These are phyloP conservation scores for Drosophila lacicola DNA, from an alignment of 2,888 invertebrate genomes.

Conservation along the genomic window DNA sequence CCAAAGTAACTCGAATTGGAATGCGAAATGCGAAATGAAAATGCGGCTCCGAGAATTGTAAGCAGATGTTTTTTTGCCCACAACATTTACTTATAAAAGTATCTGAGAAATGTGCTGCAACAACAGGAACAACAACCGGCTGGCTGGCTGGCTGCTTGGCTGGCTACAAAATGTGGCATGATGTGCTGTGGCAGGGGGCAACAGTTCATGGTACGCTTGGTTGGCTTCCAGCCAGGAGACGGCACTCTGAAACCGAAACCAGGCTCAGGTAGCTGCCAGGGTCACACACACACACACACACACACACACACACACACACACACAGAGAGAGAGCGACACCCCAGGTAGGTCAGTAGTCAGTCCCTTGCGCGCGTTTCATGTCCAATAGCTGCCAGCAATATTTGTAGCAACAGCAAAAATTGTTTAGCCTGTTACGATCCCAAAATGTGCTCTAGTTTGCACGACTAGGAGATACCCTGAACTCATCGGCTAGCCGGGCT, in stretches of 20 bases:
- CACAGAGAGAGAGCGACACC: neutral
- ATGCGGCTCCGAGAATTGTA: slow-evolving; percentile 33
- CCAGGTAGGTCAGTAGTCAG: slow-evolving; percentile 47
- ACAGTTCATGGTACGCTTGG: slow-evolving; percentile 52
- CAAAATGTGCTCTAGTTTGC: neutral
- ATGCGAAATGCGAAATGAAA: slow-evolving; percentile 33
- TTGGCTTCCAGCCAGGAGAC: slow-evolving; percentile 47
- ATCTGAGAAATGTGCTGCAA: slow-evolving; percentile 39
- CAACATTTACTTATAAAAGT: slow-evolving; percentile 34
- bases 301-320: slow-evolving; percentile 1
- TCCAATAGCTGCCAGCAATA: slow-evolving; percentile 55
- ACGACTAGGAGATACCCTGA: too few relatives aligned
- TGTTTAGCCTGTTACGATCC: slow-evolving; percentile 23
- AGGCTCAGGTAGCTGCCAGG: slow-evolving; percentile 45
- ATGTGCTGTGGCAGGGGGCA: slow-evolving; percentile 4
- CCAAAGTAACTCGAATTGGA: slow-evolving; percentile 27
- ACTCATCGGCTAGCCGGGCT: too few relatives aligned
- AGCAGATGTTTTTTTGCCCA: slow-evolving; percentile 36
- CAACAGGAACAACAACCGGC: slow-evolving; percentile 44
- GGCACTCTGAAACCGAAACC: slow-evolving; percentile 28
- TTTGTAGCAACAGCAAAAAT: slow-evolving; percentile 38
- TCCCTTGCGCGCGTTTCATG: slow-evolving; percentile 28
- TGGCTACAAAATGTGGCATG: slow-evolving; percentile 4
- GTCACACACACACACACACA: slow-evolving; percentile 25
- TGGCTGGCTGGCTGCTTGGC: slow-evolving; percentile 7